These are phyloP conservation scores for Acromyrmex echinatior DNA, from an alignment of 1,140 invertebrate genomes.

Conservation along the genomic window DNA sequence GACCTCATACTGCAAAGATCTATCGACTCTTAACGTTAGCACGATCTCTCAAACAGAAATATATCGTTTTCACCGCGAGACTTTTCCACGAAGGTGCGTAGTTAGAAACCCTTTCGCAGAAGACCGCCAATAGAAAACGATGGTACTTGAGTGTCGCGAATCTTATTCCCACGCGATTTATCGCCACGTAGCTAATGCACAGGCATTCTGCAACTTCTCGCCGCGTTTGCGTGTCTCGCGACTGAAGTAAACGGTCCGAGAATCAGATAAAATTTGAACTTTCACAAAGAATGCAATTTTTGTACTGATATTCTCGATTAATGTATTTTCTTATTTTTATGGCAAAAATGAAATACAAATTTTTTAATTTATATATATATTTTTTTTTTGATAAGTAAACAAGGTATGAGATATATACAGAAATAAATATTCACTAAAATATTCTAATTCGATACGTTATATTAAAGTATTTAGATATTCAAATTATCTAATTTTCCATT, in stretches of 20 bases:
- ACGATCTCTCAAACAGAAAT: constrained; percentile 35
- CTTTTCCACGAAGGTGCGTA: constrained; percentile 13
- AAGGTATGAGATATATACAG: background rate
- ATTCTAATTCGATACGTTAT: too few species aligned
- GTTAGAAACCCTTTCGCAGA: constrained; percentile 39
- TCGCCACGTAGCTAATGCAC: background rate
- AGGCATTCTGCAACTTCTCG: background rate
- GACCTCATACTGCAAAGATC: background rate
- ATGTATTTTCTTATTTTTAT: background rate
- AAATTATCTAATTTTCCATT: background rate
- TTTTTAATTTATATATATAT: background rate
- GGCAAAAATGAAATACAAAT: background rate
- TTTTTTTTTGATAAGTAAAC: too few species aligned
- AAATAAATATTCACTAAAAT: background rate
- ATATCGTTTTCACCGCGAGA: constrained; percentile 44
- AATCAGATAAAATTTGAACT: background rate
- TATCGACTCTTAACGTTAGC: constrained; percentile 21
- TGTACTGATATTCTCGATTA: background rate
- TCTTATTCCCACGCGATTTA: constrained; percentile 24
- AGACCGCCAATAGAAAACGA: constrained; percentile 34
- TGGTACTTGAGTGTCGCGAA: background rate
- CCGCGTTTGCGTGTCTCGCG: background rate
- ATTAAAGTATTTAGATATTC: background rate
- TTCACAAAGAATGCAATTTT: background rate
- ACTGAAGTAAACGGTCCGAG: background rate